Base-by-base conservation (phyloP, 2,113 vertebrate species). In the Rhineura floridana region DNA sequence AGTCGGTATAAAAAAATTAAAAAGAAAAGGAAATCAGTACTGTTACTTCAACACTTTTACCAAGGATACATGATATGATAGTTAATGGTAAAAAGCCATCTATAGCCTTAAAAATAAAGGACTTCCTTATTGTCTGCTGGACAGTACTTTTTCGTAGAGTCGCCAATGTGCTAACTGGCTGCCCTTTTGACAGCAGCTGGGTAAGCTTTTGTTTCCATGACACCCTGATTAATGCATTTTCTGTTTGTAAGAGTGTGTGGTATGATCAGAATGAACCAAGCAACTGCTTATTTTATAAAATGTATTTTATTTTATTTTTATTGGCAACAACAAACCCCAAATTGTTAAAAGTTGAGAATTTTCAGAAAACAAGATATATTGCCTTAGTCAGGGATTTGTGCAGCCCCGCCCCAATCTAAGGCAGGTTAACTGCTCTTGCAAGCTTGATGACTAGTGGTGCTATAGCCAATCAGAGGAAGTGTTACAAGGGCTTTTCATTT, bases 171-270 rank as follows among this genome's bases (percentile, higher is more conserved):
- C n/a, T 81, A 92, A 81, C 77, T 93, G 69, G 23, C 79, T 82
- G 70, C 81, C 36, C 17, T 81, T 88, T 94, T 97, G 93, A 92
- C 92, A 92, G 92, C 92, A 93, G 93, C 94, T 95, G 70, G 36
- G 92, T 89, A 94, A 97, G 96, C 94, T 96, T 96, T 96, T 97
- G 96, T 98, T 96, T 96, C 97, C 91, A 91, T 97, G 96, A 96
- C 94, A 96, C 96, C 96, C 84, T 92, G 78, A 90, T 87, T 85
- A 86, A 62, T 88, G 89, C 90, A 91, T 91, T 85, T 93, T 83
- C 55, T 83, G 25, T 92, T 10, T 91, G 73, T 72, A 86, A 90
- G 25, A 23, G 75, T 0, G 0, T 19, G 10, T 0, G 55, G 88
- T 91, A 7, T 63, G 69, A 62, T 73, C 39, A 75, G 8, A 73